A percentile compares a stretch with the other conserved stretches of the same genome.
Evolutionary conservation across 2,797 vertebrate species (phyloP).

Genomic region (Semotilus atromaculatus): DNA sequence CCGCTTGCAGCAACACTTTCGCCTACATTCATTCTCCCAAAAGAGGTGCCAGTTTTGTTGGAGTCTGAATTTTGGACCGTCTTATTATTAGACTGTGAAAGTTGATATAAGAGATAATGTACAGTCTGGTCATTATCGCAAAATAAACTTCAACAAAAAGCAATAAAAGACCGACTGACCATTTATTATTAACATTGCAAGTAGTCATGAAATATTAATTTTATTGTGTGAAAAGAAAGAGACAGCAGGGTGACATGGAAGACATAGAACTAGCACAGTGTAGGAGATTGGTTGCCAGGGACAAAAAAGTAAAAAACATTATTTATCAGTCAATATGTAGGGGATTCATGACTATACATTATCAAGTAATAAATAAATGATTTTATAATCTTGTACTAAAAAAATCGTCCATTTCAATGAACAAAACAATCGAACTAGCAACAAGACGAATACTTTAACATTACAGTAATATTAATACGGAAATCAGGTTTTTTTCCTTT

Average conservation of each 20-base stretch:
- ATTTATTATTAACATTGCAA: background rate
- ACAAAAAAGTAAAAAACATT: background rate
- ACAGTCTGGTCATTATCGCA: background rate
- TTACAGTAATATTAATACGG: too few species aligned
- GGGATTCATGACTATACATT: too few species aligned
- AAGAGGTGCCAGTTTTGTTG: conserved; percentile 6
- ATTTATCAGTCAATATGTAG: background rate
- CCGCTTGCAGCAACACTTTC: conserved; percentile 22
- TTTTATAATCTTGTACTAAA: background rate
- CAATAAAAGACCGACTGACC: background rate
- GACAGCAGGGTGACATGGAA: background rate
- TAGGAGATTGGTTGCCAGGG: background rate
- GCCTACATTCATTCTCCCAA: background rate
- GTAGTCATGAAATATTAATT: background rate
- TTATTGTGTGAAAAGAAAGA: background rate
- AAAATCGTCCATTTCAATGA: background rate
- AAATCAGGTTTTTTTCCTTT: too few species aligned
- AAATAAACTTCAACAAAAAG: conserved; percentile 1
- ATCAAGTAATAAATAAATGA: background rate
- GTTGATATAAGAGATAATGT: background rate
- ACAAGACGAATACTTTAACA: background rate
- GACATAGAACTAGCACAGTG: background rate
- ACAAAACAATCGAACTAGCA: background rate
- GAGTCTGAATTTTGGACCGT: background rate
- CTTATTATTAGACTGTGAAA: background rate